These are phyloP conservation scores for Mimachlamys varia DNA, from an alignment of 2,888 invertebrate species.

Conservation along the genomic window DNA sequence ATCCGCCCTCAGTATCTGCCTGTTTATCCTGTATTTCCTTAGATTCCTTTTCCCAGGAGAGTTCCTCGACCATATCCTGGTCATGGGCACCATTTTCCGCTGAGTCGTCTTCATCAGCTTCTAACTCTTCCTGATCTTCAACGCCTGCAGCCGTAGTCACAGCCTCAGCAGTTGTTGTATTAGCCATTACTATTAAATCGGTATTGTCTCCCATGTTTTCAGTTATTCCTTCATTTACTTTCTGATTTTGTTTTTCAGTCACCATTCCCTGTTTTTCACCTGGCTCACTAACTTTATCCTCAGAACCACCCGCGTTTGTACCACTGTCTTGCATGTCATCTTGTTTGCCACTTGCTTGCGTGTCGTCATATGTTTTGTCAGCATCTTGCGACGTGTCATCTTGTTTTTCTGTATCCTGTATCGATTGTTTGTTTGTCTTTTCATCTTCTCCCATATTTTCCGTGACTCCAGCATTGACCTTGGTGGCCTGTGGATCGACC, in stretches of 20 bases:
- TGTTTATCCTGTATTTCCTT: neutral
- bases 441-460: neutral
- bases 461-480: neutral
- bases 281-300: neutral
- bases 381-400: neutral
- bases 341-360: neutral
- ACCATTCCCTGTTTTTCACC: neutral
- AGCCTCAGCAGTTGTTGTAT: neutral
- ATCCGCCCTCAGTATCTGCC: neutral
- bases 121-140: neutral
- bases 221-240: constrained; percentile 8
- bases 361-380: neutral
- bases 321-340: neutral
- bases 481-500: neutral
- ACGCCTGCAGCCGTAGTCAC: neutral
- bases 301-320: neutral
- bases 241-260: neutral
- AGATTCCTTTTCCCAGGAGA: neutral
- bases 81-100: neutral
- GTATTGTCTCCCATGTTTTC: neutral
- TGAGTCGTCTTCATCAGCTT: neutral
- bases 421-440: neutral
- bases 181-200: neutral
- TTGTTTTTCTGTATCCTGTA: neutral
- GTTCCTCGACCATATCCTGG: neutral